phyloP scores from a whole-genome alignment of 2,113 vertebrate genomes.

The Saccopteryx bilineata region DNA sequence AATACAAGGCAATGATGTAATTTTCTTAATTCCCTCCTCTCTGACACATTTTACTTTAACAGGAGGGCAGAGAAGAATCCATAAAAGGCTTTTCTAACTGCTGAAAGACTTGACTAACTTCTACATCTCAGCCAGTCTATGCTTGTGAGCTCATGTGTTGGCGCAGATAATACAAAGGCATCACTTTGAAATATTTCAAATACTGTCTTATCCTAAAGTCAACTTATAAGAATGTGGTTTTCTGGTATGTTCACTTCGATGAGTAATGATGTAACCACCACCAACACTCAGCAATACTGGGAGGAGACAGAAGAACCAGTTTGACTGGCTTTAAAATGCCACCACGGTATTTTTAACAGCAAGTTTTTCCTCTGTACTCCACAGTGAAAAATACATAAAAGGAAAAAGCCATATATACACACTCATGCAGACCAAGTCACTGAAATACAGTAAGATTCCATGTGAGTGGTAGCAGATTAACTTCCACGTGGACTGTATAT shows the following conservation, averaged over 20 bases:
- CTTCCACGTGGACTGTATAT: background rate
- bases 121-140: background rate
- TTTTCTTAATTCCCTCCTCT: background rate
- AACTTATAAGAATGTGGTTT: constrained; percentile 41
- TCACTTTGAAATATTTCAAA: constrained; percentile 51
- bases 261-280: constrained; percentile 32
- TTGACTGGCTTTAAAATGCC: constrained; percentile 41
- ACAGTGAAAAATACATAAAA: constrained; percentile 59
- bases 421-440: background rate
- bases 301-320: constrained; percentile 30
- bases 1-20: constrained; percentile 16
- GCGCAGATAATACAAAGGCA: background rate
- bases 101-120: constrained; percentile 31
- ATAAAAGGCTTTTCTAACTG: constrained; percentile 46
- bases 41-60: constrained; percentile 17
- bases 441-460: constrained; percentile 4
- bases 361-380: constrained; percentile 19
- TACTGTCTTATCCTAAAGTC: constrained; percentile 13
- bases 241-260: constrained; percentile 25
- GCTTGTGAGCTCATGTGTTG: constrained; percentile 16
- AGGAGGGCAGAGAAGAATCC: background rate
- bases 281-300: background rate
- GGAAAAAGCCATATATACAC: background rate
- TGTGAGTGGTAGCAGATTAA: background rate
- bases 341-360: background rate